A percentile compares a stretch with the other conserved stretches of the same genome.
Evolutionary conservation across 2,888 invertebrate species (phyloP).

Genomic region (Lochmaea capreae): DNA sequence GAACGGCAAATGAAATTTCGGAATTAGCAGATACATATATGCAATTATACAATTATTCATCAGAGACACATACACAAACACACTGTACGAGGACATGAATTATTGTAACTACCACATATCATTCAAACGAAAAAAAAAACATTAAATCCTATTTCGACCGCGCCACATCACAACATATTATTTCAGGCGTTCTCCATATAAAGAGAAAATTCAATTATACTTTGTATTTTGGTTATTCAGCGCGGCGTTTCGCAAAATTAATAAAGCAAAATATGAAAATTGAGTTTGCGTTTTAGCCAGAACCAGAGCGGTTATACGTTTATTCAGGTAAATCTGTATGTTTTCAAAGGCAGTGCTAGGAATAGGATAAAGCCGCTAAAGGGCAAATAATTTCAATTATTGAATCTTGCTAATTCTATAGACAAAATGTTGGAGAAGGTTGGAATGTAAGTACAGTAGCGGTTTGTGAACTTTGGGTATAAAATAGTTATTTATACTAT

Average conservation of each 20-base stretch:
- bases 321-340: constrained; percentile 35
- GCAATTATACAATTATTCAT: constrained; percentile 25
- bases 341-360: background rate
- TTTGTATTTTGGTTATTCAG: constrained; percentile 40
- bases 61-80: constrained; percentile 12
- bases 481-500: no score
- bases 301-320: constrained; percentile 36
- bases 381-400: background rate
- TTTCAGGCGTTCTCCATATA: constrained; percentile 36
- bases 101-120: constrained; percentile 11
- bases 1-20: constrained; percentile 23
- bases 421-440: background rate
- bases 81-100: constrained; percentile 11
- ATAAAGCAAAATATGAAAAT: constrained; percentile 44
- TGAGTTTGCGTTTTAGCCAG: constrained; percentile 38
- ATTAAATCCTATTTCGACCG: constrained; percentile 31
- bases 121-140: constrained; percentile 33
- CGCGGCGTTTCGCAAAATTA: constrained; percentile 41
- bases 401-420: background rate
- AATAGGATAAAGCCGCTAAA: background rate
- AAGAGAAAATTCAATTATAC: constrained; percentile 41
- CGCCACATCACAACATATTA: constrained; percentile 40
- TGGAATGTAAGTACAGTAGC: background rate
- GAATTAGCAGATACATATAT: constrained; percentile 29
- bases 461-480: no score